These are phyloP conservation scores for Drosophila melanica DNA, from an alignment of 1,140 invertebrate genomes.

Conservation along the genomic window DNA sequence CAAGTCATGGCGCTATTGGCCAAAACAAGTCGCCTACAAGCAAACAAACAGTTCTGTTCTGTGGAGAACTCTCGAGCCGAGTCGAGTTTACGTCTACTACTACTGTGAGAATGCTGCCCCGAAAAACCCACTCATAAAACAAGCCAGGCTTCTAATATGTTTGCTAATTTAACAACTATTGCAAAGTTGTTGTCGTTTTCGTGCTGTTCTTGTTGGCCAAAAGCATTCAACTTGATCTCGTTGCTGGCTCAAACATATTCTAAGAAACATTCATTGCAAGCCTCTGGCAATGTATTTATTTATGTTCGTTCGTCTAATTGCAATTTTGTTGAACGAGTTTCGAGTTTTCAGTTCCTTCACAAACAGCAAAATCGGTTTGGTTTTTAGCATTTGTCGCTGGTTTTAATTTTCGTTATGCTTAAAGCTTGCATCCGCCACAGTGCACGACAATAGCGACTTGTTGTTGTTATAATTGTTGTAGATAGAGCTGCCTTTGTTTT, in stretches of 20 bases:
- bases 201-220: slow-evolving; percentile 23
- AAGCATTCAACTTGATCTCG: slow-evolving; percentile 62
- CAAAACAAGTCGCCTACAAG: slow-evolving; percentile 79
- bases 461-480: slow-evolving; percentile 44
- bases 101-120: slow-evolving; percentile 65
- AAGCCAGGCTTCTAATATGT: slow-evolving; percentile 49
- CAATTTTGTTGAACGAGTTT: slow-evolving; percentile 74
- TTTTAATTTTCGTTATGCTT: slow-evolving; percentile 48
- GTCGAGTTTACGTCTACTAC: slow-evolving; percentile 8
- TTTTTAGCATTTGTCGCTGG: slow-evolving; percentile 32
- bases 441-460: slow-evolving; percentile 53
- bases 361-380: slow-evolving; percentile 46
- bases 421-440: slow-evolving; percentile 62
- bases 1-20: slow-evolving; percentile 80
- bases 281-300: neutral
- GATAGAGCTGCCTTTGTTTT: slow-evolving; percentile 75
- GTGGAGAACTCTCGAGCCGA: neutral
- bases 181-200: slow-evolving; percentile 38
- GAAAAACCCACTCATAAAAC: slow-evolving; percentile 66
- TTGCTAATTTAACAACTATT: slow-evolving; percentile 70
- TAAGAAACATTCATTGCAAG: slow-evolving; percentile 51
- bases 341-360: slow-evolving; percentile 26
- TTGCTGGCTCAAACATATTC: slow-evolving; percentile 47
- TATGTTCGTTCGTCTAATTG: slow-evolving; percentile 46
- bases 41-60: slow-evolving; percentile 46